These are phyloP conservation scores for Pangasius mekongensis DNA, from an alignment of 2,797 vertebrate genomes.

Conservation along the genomic window DNA sequence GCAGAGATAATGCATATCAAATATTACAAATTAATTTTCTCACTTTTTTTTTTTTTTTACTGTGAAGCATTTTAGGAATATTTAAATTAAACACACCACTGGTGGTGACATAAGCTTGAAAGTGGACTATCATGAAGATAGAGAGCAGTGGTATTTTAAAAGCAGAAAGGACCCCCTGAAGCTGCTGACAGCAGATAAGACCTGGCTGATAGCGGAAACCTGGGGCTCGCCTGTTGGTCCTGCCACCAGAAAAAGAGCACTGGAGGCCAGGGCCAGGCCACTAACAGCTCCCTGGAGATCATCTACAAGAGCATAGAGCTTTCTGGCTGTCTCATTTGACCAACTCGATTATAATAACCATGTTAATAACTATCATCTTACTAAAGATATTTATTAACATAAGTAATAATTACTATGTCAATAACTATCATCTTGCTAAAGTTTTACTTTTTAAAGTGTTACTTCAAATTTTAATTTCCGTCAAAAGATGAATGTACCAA, in stretches of 20 bases:
- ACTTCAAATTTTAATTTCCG: background rate
- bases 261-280: background rate
- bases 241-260: background rate
- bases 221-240: background rate
- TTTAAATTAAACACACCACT: background rate
- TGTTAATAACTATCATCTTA: background rate
- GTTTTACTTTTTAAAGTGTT: background rate
- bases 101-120: background rate
- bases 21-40: background rate
- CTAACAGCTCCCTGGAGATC: conserved; percentile 12
- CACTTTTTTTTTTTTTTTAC: too few species aligned
- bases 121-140: background rate
- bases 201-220: background rate
- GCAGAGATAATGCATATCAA: background rate
- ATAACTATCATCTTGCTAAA: background rate
- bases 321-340: background rate
- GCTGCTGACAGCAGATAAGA: conserved; percentile 49
- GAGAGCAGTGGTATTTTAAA: background rate
- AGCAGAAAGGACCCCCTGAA: background rate
- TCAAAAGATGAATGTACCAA: background rate
- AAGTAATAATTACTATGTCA: background rate
- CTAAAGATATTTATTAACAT: background rate
- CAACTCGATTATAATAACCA: background rate
- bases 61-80: background rate
- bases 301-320: background rate